These are phyloP conservation scores for Schrankia costaestrigalis DNA, from an alignment of 2,888 invertebrate species.

Conservation along the genomic window DNA sequence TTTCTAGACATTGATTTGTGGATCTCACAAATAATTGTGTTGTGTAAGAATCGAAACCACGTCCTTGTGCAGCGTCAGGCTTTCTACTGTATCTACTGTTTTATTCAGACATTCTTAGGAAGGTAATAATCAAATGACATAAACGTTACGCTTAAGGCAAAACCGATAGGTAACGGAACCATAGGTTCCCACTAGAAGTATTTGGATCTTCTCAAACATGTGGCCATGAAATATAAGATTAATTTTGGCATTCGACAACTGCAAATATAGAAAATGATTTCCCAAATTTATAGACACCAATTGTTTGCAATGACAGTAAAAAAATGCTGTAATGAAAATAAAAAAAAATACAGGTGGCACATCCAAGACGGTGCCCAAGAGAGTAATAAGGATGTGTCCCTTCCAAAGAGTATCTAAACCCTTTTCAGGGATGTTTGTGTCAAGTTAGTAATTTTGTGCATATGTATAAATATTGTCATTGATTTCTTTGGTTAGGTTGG, in stretches of 20 bases:
- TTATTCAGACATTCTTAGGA: no score
- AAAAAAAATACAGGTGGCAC: conserved; percentile 53
- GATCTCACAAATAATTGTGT: no score
- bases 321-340: conserved; percentile 42
- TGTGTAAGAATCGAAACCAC: no score
- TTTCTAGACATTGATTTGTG: no score
- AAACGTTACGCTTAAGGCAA: not conserved
- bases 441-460: conserved; percentile 22
- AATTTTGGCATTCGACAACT: no score
- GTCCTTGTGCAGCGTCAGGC: no score
- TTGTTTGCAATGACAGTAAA: conserved; percentile 46
- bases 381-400: conserved; percentile 51
- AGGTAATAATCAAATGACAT: no score
- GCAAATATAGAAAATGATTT: no score
- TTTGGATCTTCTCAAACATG: no score
- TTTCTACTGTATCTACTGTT: no score
- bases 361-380: conserved; percentile 48
- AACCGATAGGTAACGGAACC: not conserved
- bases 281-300: conserved; percentile 22
- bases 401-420: conserved; percentile 47
- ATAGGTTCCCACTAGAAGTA: not conserved
- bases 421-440: conserved; percentile 41
- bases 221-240: no score
- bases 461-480: conserved; percentile 22
- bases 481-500: conserved; percentile 10